A percentile compares a stretch with the other conserved stretches of the same genome.
Evolutionary conservation across 2,797 vertebrate genomes (phyloP).

Genomic region (Tauraco hartlaubi): DNA sequence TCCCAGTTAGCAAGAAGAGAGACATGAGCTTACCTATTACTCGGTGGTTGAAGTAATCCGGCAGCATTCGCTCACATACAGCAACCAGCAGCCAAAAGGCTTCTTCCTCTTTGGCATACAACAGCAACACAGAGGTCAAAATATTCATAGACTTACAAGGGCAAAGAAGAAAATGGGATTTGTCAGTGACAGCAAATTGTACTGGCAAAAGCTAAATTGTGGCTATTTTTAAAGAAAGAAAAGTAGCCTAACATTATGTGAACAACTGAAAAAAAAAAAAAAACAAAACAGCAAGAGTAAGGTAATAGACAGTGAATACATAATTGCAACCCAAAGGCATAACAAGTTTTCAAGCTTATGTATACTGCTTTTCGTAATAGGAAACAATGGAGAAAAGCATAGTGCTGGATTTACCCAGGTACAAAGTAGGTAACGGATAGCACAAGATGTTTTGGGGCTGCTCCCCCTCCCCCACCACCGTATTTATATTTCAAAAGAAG

Average conservation of each 20-base stretch:
- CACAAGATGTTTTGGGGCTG: neutral
- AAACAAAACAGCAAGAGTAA: neutral
- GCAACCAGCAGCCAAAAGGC: constrained; percentile 97
- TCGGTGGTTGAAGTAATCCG: constrained; percentile 95
- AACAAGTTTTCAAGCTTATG: neutral
- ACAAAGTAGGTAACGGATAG: neutral
- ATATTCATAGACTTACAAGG: constrained; percentile 96
- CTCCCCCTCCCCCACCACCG: neutral
- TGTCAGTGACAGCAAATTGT: neutral
- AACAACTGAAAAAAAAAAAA: neutral
- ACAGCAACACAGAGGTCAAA: constrained; percentile 92
- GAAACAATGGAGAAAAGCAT: neutral
- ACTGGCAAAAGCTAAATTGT: neutral
- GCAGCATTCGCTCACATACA: constrained; percentile 96
- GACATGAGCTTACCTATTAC: constrained; percentile 87
- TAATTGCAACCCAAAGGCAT: neutral
- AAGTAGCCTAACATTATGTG: neutral
- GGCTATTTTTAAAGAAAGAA: neutral
- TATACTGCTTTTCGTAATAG: neutral
- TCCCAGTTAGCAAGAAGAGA: neutral
- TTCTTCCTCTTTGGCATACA: constrained; percentile 95
- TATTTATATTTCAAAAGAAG: neutral
- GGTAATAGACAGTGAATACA: neutral
- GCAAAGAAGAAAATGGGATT: constrained; percentile 11
- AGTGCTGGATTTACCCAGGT: neutral